phyloP scores from a whole-genome alignment of 2,888 invertebrate species.

The Campoletis raptor region DNA sequence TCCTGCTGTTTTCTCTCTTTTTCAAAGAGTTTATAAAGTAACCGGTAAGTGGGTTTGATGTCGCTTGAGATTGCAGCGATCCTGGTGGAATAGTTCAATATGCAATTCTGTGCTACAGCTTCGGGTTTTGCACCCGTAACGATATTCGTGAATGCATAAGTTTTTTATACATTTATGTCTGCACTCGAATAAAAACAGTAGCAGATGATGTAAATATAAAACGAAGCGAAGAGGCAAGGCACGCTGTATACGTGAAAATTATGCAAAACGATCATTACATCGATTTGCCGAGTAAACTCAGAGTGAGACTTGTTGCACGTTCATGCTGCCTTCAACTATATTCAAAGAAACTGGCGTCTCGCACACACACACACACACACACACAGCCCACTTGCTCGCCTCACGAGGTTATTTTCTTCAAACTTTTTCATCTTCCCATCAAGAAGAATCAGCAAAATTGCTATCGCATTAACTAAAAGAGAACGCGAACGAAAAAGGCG shows the following conservation, averaged over 20 bases:
- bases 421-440: constrained; percentile 1
- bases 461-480: background rate
- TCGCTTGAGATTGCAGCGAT: background rate
- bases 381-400: background rate
- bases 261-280: constrained; percentile 65
- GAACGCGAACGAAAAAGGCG: background rate
- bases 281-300: constrained; percentile 54
- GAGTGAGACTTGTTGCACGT: constrained; percentile 60
- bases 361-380: background rate
- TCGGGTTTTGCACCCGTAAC: background rate
- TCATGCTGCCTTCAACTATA: constrained; percentile 23
- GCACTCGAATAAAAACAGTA: constrained; percentile 27
- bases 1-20: background rate
- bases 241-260: constrained; percentile 45
- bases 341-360: background rate
- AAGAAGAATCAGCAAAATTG: background rate
- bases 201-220: background rate
- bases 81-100: constrained; percentile 10
- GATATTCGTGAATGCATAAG: background rate
- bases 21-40: background rate
- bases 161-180: background rate
- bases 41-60: background rate
- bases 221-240: constrained; percentile 7
- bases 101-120: background rate
- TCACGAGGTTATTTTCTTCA: background rate